Evolutionary conservation across 1,140 invertebrate genomes (phyloP), one percentile per base, ranked within the genome.

Genomic region (Zophobas morio): DNA sequence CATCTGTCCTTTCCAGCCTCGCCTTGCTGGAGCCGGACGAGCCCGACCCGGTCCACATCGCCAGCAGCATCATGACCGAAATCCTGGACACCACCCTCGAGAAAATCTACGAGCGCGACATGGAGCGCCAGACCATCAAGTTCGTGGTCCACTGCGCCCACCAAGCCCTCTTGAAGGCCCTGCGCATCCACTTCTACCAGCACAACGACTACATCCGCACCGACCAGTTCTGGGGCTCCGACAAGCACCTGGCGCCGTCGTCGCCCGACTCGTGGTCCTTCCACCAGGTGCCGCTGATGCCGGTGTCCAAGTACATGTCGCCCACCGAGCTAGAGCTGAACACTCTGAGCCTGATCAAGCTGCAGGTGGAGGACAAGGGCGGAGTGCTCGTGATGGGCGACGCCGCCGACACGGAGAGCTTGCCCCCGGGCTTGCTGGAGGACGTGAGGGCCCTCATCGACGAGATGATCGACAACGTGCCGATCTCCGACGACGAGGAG

Each of bases 141-240:
- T 88, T 88, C 77, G 85, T 86, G 0, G 85, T 80, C 0, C 82
- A 87, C 74, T 87, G 87, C 56, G 85, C 87, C 0, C 83, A 85
- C 1, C 74, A 85, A 70, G 87, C 87, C 0, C 85, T 86, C 84
- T 78, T 86, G 1, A 85, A 87, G 66, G 75, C 86, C 0, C 84
- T 87, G 37, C 81, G 86, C 34, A 51, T 79, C 32, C 42, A 80
- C 34, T 78, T 78, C 6, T 49, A 75, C n/a, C 70, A 71, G 32
- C 73, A 70, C 40, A 42, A 56, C 6, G 76, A 77, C 51, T 74
- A 77, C 33, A 42, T 36, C 8, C 72, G 76, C 0, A 72, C 51
- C 49, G 34, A 72, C 4, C 37, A 66, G 33, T 75, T 74, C 33
- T 80, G 79, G 79, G 57, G 37, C 1, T 42, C 71, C 1, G 79